Percentiles rank a stretch among this genome's conserved stretches.
These are phyloP conservation scores for Diglossa brunneiventris DNA, from an alignment of 2,113 vertebrate genomes.

Conservation along the genomic window DNA sequence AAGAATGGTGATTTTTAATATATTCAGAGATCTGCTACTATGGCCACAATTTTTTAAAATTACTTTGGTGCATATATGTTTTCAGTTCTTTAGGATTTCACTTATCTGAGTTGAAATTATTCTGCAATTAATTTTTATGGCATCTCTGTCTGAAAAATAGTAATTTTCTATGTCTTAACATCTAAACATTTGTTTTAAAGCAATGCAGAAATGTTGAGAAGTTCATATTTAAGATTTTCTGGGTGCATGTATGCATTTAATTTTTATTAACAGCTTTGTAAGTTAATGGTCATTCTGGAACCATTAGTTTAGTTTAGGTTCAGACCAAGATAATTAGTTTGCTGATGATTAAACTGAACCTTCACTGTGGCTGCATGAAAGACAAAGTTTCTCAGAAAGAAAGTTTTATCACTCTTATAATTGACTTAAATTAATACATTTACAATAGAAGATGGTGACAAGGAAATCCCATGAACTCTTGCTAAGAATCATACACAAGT, in stretches of 20 bases:
- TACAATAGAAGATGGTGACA: not conserved
- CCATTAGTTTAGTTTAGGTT: not conserved
- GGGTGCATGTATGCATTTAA: not conserved
- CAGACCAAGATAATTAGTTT: not conserved
- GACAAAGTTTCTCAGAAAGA: not conserved
- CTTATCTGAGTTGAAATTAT: not conserved
- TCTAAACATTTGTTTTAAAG: not conserved
- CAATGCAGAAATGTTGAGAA: not conserved
- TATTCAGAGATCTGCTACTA: not conserved
- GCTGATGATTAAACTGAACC: not conserved
- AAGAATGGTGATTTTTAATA: not conserved
- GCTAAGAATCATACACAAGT: not conserved
- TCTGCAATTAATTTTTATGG: not conserved
- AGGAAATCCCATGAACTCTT: not conserved
- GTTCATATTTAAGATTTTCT: not conserved
- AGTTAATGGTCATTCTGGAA: not conserved
- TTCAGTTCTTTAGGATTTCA: not conserved
- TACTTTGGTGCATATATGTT: not conserved
- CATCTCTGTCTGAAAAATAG: not conserved
- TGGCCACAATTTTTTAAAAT: not conserved
- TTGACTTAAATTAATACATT: not conserved
- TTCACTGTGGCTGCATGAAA: not conserved
- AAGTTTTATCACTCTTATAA: not conserved
- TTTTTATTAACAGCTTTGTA: not conserved
- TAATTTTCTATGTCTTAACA: not conserved